Evolutionary conservation across 2,113 vertebrate genomes (phyloP), one percentile per base, ranked within the genome.

Genomic region (Ellobius talpinus): DNA sequence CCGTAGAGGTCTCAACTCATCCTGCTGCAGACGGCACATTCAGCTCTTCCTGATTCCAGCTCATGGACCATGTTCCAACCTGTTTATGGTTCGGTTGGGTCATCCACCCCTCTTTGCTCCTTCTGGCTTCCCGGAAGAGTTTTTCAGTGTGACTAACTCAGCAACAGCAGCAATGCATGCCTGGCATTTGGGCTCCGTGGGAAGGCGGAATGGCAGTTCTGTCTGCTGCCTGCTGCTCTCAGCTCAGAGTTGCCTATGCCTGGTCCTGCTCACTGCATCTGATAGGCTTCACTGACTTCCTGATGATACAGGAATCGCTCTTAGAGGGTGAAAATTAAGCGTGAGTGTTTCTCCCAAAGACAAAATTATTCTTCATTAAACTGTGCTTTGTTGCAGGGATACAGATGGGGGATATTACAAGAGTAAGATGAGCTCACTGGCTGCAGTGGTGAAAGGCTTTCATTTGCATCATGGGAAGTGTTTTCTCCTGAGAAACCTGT

Each of bases 71-170:
- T 76, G 10, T 78, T 96, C 52, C 11, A 91, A 93, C 14, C 74
- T 96, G 82, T 89, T 81, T 94, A 68, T 86, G 52, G 86, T 72
- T 72, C 1, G 16, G 36, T 95, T 97, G 85, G 63, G 73, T 65
- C 52, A 10, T 85, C 95, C 92, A 45, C 87, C 9, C 29, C 13
- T 50, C 63, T 52, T 0, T 78, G 66, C 39, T 94, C 61, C 79
- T 93, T 94, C 90, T 95, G 89, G 45, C 77, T 93, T 50, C 31
- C 55, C 33, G 24, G 89, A 94, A 96, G 91, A 47, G 45, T 47
- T 93, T 89, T 91, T 66, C 39, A 58, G 12, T 61, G 84, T 52
- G 61, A 70, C 17, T 95, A 42, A 7, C 14, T 84, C 65, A 84
- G 52, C 31, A 12, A 36, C 47, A 85, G 55, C 79, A 90, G 89